Base-by-base conservation (phyloP, 2,888 invertebrate genomes). In the Sabatieria punctata region DNA sequence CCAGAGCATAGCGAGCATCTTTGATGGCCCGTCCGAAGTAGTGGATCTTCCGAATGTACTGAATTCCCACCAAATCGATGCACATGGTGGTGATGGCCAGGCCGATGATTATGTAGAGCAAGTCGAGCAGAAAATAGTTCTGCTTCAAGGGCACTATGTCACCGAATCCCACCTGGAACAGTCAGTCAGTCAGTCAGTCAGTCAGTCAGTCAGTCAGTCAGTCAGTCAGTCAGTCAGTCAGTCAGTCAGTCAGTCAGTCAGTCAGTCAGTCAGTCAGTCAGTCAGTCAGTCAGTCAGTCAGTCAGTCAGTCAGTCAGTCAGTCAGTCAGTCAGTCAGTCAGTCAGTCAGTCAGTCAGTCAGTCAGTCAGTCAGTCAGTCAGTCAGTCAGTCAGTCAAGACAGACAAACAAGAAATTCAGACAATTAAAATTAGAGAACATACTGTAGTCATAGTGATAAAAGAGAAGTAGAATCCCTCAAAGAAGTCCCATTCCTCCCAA, bases 401-500 rank as follows among this genome's bases (percentile, higher is more conserved):
- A n/a, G n/a, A n/a, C n/a, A n/a, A n/a, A n/a, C n/a, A 38, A 33
- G n/a, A 33, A 38, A 38, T 38, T 38, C 19, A 38, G 19, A 38
- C 38, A 13, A n/a, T 38, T 18, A 33, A 11, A 33, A 33, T 33
- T 13, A 13, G 11, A 33, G n/a, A 13, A 33, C 33, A 13, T 33
- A 33, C 33, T n/a, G 33, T 33, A 33, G 33, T 33, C 33, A 33
- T 33, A 33, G 88, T 88, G 62, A 91, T 86, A 68, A 91, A 91
- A 65, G 88, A 89, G 71, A 89, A 91, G 69, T 91, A 91, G 47
- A 85, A 85, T 23, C 89, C 89, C 57, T 88, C 85, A 55, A 93
- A 74, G 63, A 81, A 78, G 57, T 79, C 77, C 93, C 93, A 93
- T 30, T 78, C 77, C 67, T 93, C 91, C 85, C 88, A 91, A 62